Conservation (phyloP, 2,113 vertebrate species). For the Danio rerio region GRCz12tu NC_133177.1:18414001-18414500, state of each 20-base stretch:
- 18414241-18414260: slow-evolving; percentile 4
- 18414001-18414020: too few species aligned
- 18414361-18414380: background rate
- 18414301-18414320: background rate
- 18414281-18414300: background rate
- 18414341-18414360: background rate
- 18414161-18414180: background rate
- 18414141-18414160: background rate
- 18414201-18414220: background rate
- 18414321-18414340: background rate
- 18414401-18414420: slow-evolving; percentile 1
- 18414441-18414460: slow-evolving; percentile 13
- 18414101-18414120: background rate
- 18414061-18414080: too few species aligned
- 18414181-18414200: background rate
- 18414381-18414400: slow-evolving; percentile 8
- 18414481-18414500: slow-evolving; percentile 20
- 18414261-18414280: background rate
- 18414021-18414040: too few species aligned
- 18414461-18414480: slow-evolving; percentile 31
- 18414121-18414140: background rate
- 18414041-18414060: too few species aligned
- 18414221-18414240: background rate
- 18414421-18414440: background rate
- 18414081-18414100: too few species aligned